Conservation (phyloP, 2,797 vertebrate species). For the Paramormyrops hopkinsi region DNA sequence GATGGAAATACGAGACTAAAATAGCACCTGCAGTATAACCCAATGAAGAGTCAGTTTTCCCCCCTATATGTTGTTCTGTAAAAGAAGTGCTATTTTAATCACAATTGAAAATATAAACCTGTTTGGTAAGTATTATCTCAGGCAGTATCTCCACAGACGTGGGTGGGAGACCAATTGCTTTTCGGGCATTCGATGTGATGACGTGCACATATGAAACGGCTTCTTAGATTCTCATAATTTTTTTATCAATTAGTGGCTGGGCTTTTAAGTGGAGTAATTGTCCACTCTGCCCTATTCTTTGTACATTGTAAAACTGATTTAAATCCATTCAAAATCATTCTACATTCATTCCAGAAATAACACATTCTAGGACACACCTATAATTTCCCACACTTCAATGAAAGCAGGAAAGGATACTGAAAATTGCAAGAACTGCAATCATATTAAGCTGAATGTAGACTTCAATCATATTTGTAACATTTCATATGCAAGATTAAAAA, state of each 20-base stretch:
- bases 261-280: background rate
- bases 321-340: background rate
- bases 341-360: background rate
- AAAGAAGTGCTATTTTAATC: background rate
- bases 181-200: background rate
- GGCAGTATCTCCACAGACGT: background rate
- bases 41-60: conserved; percentile 19
- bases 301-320: background rate
- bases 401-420: background rate
- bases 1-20: conserved; percentile 15
- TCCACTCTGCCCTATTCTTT: background rate
- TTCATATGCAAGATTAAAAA: conserved; percentile 3
- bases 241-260: background rate
- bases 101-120: background rate
- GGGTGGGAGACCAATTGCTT: background rate
- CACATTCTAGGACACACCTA: background rate
- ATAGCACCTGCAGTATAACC: conserved; percentile 20
- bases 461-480: background rate
- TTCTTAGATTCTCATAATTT: background rate
- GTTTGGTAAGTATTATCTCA: background rate
- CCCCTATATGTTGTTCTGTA: conserved; percentile 19
- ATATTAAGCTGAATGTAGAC: background rate
- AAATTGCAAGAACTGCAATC: background rate
- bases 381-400: background rate
- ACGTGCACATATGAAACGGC: background rate